These are phyloP conservation scores for Drosophila flavopinicola DNA, from an alignment of 2,888 invertebrate genomes.

Conservation along the genomic window DNA sequence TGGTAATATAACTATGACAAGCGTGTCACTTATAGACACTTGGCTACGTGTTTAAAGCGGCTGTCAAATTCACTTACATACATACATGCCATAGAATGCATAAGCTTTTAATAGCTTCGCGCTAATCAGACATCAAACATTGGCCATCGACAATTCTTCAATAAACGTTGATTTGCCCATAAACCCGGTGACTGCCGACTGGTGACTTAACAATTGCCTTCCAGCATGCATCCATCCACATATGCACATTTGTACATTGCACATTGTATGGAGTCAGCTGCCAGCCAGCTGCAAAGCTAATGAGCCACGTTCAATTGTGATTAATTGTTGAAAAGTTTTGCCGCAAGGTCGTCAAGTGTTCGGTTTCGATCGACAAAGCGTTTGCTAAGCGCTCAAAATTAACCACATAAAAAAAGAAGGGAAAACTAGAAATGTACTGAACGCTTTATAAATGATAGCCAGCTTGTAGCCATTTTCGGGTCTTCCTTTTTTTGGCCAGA, in stretches of 20 bases:
- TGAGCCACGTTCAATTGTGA: conserved; percentile 45
- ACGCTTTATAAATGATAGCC: conserved; percentile 27
- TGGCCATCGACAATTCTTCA: conserved; percentile 27
- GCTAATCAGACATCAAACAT: conserved; percentile 48
- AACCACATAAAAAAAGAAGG: conserved; percentile 27
- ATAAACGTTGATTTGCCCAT: conserved; percentile 18
- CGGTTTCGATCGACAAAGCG: conserved; percentile 36
- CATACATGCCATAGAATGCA: neutral
- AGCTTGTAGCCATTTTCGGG: conserved; percentile 15
- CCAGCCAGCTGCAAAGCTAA: conserved; percentile 40
- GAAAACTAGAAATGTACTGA: conserved; percentile 10
- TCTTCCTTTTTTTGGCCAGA: conserved; percentile 15
- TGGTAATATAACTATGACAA: conserved; percentile 15
- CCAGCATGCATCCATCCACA: conserved; percentile 4
- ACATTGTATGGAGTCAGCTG: too few species aligned
- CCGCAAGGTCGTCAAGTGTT: conserved; percentile 50
- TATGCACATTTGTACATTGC: conserved; percentile 1
- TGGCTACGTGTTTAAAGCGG: conserved; percentile 18
- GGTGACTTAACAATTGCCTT: conserved; percentile 21
- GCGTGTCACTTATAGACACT: conserved; percentile 43
- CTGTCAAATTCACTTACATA: conserved; percentile 6
- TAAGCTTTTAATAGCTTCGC: conserved; percentile 32
- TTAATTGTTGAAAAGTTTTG: conserved; percentile 42
- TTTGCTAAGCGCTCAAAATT: conserved; percentile 34
- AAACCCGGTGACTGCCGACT: conserved; percentile 6